Conservation (phyloP, 2,888 invertebrate genomes). For the Auanema freiburgensis region DNA sequence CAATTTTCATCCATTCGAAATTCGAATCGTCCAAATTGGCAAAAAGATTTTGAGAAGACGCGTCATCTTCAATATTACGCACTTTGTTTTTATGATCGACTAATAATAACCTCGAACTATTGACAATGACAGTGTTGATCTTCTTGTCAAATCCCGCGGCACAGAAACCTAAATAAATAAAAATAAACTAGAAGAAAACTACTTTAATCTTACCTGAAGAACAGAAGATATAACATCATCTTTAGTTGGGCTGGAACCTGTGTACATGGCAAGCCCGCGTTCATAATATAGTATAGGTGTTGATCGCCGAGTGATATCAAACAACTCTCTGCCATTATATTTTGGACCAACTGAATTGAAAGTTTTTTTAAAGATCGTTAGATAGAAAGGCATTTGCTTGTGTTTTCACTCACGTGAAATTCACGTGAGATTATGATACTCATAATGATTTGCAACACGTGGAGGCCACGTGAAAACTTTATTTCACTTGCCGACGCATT, state of each 20-base stretch:
- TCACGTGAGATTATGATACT: not conserved
- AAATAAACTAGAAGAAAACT: not conserved
- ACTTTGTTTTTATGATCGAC: too few relatives aligned
- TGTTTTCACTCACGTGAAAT: not conserved
- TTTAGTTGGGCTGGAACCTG: too few relatives aligned
- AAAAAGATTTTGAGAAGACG: slow-evolving; percentile 24
- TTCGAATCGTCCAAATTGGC: slow-evolving; percentile 22
- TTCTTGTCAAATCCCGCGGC: slow-evolving; percentile 47
- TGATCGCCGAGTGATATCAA: slow-evolving; percentile 41
- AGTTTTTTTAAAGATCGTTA: not conserved
- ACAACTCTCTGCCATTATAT: slow-evolving; percentile 36
- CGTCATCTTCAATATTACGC: too few relatives aligned
- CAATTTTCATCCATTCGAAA: slow-evolving; percentile 29
- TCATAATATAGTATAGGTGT: slow-evolving; percentile 5
- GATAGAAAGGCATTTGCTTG: too few relatives aligned
- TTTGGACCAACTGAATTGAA: slow-evolving; percentile 39
- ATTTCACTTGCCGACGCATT: not conserved
- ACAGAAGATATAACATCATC: not conserved
- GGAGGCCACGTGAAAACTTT: not conserved
- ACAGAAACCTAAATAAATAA: slow-evolving; percentile 38
- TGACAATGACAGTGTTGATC: slow-evolving; percentile 45
- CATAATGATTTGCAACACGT: not conserved
- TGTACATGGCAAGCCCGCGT: too few relatives aligned
- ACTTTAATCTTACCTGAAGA: slow-evolving; percentile 7
- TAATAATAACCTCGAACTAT: slow-evolving; percentile 35